Percentiles rank a stretch among this genome's conserved stretches.
Evolutionary conservation across 2,888 invertebrate species (phyloP).

Genomic region (Amphipyra berbera): DNA sequence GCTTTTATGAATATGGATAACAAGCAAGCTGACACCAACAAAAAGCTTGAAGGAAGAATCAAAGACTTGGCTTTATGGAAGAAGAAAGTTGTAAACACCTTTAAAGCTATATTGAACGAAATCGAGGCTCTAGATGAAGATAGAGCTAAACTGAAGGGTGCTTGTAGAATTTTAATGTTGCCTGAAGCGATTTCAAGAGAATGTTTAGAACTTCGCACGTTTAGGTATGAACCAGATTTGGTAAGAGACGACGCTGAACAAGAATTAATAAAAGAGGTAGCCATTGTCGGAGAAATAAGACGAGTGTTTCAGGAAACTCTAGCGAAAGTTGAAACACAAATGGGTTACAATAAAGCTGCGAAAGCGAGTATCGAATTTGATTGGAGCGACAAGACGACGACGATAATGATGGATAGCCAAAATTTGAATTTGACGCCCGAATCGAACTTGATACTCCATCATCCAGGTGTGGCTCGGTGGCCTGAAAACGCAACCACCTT

Average conservation of each 20-base stretch:
- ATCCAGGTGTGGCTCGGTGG: constrained; percentile 94
- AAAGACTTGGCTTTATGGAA: constrained; percentile 91
- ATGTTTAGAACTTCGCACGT: constrained; percentile 92
- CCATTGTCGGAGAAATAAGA: constrained; percentile 93
- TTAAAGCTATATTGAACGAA: constrained; percentile 91
- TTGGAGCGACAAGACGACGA: constrained; percentile 96
- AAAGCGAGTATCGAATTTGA: constrained; percentile 95
- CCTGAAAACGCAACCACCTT: constrained; percentile 92
- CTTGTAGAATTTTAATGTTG: constrained; percentile 91
- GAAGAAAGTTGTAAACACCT: constrained; percentile 91
- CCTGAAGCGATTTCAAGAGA: constrained; percentile 93
- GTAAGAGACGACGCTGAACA: constrained; percentile 95
- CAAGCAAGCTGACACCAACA: constrained; percentile 86
- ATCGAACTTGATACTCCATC: constrained; percentile 92
- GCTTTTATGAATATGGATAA: constrained; percentile 89
- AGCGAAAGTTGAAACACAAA: constrained; percentile 92
- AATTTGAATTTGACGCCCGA: constrained; percentile 92
- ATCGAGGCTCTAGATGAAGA: constrained; percentile 91
- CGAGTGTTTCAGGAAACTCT: constrained; percentile 91
- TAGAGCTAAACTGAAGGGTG: constrained; percentile 91
- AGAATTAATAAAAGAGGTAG: constrained; percentile 93
- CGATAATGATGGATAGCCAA: constrained; percentile 92
- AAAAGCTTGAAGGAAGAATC: constrained; percentile 70
- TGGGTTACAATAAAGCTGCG: constrained; percentile 93
- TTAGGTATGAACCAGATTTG: constrained; percentile 93